Evolutionary conservation across 2,113 vertebrate species (phyloP).

Genomic region (Epinephelus fuscoguttatus): DNA sequence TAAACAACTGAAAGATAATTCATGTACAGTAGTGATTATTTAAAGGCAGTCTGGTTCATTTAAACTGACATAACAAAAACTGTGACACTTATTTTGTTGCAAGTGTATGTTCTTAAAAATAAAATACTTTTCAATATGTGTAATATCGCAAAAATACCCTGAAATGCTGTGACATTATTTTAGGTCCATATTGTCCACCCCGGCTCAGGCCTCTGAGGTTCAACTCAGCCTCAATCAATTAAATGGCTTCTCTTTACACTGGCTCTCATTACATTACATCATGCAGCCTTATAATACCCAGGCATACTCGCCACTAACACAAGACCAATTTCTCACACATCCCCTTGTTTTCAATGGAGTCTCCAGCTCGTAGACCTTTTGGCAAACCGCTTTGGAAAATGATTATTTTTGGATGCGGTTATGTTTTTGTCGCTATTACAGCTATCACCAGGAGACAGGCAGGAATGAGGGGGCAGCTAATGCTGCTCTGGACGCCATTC

Average conservation of each 20-base stretch:
- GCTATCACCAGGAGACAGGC: conserved; percentile 66
- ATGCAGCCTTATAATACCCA: conserved; percentile 27
- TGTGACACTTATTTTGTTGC: too few relatives aligned
- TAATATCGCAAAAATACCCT: too few relatives aligned
- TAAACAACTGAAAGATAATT: too few relatives aligned
- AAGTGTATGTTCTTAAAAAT: too few relatives aligned
- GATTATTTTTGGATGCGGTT: conserved; percentile 79
- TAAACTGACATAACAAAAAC: too few relatives aligned
- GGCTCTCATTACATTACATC: conserved; percentile 51
- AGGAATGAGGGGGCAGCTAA: conserved; percentile 68
- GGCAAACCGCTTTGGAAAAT: conserved; percentile 59
- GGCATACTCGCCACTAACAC: conserved; percentile 40
- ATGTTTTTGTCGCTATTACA: conserved; percentile 72
- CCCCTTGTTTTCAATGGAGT: conserved; percentile 49
- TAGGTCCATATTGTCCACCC: too few relatives aligned
- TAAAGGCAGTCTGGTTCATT: too few relatives aligned
- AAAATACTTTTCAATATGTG: too few relatives aligned
- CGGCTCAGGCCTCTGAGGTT: conserved; percentile 31
- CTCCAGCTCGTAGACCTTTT: conserved; percentile 62
- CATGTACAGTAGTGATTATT: too few relatives aligned
- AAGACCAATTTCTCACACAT: conserved; percentile 58
- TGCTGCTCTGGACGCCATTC: conserved; percentile 51
- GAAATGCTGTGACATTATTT: too few relatives aligned
- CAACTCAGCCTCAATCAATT: conserved; percentile 40
- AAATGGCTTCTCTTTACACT: conserved; percentile 47